These are phyloP conservation scores for Nyctibius bracteatus DNA, from an alignment of 2,113 vertebrate genomes.

Conservation along the genomic window DNA sequence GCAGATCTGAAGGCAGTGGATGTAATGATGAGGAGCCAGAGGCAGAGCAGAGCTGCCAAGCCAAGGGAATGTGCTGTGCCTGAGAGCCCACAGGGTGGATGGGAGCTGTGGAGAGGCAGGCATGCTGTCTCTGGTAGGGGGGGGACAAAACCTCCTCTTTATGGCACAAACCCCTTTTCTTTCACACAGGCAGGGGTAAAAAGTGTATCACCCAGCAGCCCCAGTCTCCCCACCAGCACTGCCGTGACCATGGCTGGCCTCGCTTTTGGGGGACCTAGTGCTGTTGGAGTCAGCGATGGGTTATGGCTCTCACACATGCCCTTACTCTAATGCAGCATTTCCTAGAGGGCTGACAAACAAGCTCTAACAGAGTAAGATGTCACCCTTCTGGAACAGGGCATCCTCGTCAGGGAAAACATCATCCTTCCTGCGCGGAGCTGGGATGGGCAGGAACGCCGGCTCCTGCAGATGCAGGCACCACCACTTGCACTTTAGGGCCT, in stretches of 20 bases:
- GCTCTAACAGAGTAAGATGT: background rate
- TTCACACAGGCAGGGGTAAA: background rate
- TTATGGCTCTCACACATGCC: background rate
- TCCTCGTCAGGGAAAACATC: background rate
- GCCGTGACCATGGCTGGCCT: background rate
- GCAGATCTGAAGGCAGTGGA: background rate
- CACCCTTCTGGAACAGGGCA: background rate
- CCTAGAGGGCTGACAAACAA: background rate
- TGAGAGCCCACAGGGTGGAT: background rate
- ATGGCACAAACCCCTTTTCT: background rate
- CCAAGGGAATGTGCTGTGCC: background rate
- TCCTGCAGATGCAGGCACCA: background rate
- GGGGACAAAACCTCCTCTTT: background rate
- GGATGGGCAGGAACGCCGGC: background rate
- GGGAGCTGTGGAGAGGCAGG: background rate
- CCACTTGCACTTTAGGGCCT: background rate
- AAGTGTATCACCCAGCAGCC: background rate
- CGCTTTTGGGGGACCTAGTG: background rate
- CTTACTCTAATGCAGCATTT: background rate
- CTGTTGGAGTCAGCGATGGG: background rate
- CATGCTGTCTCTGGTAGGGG: accelerated
- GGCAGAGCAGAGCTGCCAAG: background rate
- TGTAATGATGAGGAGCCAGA: background rate
- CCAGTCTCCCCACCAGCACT: background rate
- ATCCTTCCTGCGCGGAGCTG: background rate